Percentiles rank a stretch among this genome's conserved stretches.
Evolutionary conservation across 2,113 vertebrate species (phyloP).

Genomic region (Oreochromis niloticus): DNA sequence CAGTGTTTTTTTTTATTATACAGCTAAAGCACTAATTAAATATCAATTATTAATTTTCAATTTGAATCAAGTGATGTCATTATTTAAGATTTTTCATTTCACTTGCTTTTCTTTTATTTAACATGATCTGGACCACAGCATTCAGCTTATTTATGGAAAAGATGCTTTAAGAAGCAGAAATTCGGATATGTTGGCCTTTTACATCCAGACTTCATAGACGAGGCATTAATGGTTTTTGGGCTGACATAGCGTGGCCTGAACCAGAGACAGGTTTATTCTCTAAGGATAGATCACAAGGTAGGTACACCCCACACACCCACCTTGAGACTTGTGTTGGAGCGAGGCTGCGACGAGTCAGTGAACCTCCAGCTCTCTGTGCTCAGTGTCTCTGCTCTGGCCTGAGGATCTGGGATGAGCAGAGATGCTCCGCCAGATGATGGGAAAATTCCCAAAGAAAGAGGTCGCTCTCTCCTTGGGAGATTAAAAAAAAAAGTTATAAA

Average conservation of each 20-base stretch:
- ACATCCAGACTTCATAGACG: neutral
- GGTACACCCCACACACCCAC: conserved; percentile 67
- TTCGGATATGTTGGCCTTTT: neutral
- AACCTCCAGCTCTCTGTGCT: conserved; percentile 86
- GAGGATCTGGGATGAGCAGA: conserved; percentile 76
- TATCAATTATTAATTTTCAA: neutral
- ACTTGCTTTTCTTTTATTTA: neutral
- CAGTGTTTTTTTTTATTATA: neutral
- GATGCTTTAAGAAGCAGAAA: neutral
- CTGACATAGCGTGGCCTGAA: neutral
- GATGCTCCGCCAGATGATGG: conserved; percentile 76
- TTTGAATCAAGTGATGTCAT: neutral
- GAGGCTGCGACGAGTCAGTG: conserved; percentile 81
- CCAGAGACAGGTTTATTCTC: neutral
- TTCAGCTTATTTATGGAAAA: neutral
- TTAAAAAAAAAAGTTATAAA: neutral
- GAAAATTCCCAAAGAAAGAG: conserved; percentile 90
- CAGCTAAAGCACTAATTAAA: neutral
- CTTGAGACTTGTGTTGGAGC: conserved; percentile 90
- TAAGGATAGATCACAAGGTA: neutral
- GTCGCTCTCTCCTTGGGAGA: conserved; percentile 86
- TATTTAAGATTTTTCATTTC: neutral
- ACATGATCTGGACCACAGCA: neutral
- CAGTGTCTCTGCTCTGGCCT: conserved; percentile 76
- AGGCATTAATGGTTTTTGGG: neutral